Base-by-base conservation (phyloP, 2,888 invertebrate species). In the Noctua janthina region DNA sequence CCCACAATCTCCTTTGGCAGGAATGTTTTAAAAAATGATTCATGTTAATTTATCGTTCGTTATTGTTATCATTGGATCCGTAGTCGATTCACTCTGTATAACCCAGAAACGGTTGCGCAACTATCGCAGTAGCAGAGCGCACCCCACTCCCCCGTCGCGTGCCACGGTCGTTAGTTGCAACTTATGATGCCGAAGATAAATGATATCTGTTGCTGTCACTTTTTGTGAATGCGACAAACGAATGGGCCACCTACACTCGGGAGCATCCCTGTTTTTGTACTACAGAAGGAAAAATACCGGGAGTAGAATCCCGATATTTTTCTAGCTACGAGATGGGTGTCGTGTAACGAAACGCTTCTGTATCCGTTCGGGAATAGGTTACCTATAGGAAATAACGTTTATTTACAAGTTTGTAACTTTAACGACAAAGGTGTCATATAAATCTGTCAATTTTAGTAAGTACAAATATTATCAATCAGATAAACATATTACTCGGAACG, bases 161-260 rank as follows among this genome's bases (percentile, higher is more conserved):
- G 85, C 20, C 74, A 56, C 51, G 59, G 73, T 39, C 75, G 81
- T 66, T 74, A 78, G 85, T 75, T 74, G 80, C 76, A 83, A 87
- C 83, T 85, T 87, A 86, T 85, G 88, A 89, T 81, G 68, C 79
- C 64, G 77, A 84, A 86, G 91, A 91, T 90, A 89, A 90, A 91
- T 91, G 83, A 87, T 90, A 85, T 89, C 90, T 91, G 90, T 85
- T 79, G 89, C 77, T 84, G 88, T 81, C 89, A 83, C 87, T 90
- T 86, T 90, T 90, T 91, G 87, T 87, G 79, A 76, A 83, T 74
- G 79, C 87, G 78, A 67, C 80, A 87, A 76, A 71, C 75, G 67
- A 79, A 78, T 73, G 74, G 51, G 39, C 46, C 15, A 76, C 35
- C 68, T 76, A 78, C 7, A 82, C 39, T 71, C 20, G 68, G 29